Percentiles rank a stretch among this genome's conserved stretches.
These are phyloP conservation scores for Schlechtendalia chinensis DNA, from an alignment of 1,140 invertebrate genomes.

Conservation along the genomic window DNA sequence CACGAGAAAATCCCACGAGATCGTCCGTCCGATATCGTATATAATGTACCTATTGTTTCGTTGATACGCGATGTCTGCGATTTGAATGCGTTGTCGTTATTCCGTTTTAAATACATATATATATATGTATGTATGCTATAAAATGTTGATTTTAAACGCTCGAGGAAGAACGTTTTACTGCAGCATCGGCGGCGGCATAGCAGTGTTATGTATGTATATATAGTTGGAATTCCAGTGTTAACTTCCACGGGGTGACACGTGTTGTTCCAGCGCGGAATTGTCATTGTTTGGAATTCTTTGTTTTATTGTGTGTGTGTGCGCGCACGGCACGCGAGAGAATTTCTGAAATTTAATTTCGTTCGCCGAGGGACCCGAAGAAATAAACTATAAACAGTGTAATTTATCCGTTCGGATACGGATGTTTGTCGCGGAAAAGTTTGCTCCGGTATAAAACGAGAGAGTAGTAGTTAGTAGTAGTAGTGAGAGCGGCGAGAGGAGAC, in stretches of 20 bases:
- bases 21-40: constrained; percentile 52
- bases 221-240: constrained; percentile 4
- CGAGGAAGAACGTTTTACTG: not conserved
- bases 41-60: not conserved
- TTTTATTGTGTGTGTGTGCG: too few species aligned
- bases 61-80: not conserved
- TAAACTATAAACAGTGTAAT: constrained; percentile 21
- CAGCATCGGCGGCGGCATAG: too few species aligned
- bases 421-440: constrained; percentile 39
- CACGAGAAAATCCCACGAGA: too few species aligned
- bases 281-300: constrained; percentile 35
- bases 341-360: constrained; percentile 42
- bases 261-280: constrained; percentile 14
- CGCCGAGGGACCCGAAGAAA: not conserved
- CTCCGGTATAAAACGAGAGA: not conserved
- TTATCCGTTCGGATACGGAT: constrained; percentile 43
- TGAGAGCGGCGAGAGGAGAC: not conserved
- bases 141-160: constrained; percentile 21
- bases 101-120: not conserved
- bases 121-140: too few species aligned
- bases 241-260: constrained; percentile 8
- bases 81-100: not conserved
- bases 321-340: constrained; percentile 39
- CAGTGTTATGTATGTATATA: not conserved
- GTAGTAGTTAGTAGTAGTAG: too few species aligned